Base-by-base conservation (phyloP, 2,797 vertebrate species). In the Emys orbicularis region DNA sequence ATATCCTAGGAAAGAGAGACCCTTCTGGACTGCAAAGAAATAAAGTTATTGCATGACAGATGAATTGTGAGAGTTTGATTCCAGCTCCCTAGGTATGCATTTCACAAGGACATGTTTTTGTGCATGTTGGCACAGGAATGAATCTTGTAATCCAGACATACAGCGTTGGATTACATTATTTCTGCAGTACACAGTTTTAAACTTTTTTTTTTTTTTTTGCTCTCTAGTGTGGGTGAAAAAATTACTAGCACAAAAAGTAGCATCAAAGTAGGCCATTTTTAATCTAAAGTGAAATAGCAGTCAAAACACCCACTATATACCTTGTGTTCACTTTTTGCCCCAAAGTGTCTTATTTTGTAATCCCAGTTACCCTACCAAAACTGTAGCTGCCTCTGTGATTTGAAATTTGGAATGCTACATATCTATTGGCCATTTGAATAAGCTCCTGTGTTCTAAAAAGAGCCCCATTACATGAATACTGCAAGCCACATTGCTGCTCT, bases 61-160 rank as follows among this genome's bases (percentile, higher is more conserved):
- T 49, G 44, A 77, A 31, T 49, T 49, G 44, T 31, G 7, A 3
- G 8, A 49, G 12, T 80, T 49, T 19, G 31, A 19, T 12, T 13
- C 5, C 80, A 81, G 8, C 44, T 93, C n/a, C 9, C 0, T 29
- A 10, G 77, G 34, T 1, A 0, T 2, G 0, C 4, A 1, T 13
- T 93, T 80, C 52, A 79, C 27, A 19, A 0, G 2, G 0, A 9
- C 1, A 1, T 18, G 6, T 8, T 27, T 83, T 95, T 91, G 47
- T 76, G 79, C 74, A 8, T 25, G 47, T 83, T 1, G 1, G 31
- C 27, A 1, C 13, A 49, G 56, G 57, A 81, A 89, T 77, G n/a
- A 68, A 50, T 54, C 2, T 0, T 31, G 59, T 79, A 68, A 81
- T 84, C 54, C 82, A 53, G 49, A 11, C 18, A 1, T 27, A 3